Percentiles rank a stretch among this genome's conserved stretches.
Conservation (phyloP, 2,113 vertebrate species). For the Channa maculata region DNA sequence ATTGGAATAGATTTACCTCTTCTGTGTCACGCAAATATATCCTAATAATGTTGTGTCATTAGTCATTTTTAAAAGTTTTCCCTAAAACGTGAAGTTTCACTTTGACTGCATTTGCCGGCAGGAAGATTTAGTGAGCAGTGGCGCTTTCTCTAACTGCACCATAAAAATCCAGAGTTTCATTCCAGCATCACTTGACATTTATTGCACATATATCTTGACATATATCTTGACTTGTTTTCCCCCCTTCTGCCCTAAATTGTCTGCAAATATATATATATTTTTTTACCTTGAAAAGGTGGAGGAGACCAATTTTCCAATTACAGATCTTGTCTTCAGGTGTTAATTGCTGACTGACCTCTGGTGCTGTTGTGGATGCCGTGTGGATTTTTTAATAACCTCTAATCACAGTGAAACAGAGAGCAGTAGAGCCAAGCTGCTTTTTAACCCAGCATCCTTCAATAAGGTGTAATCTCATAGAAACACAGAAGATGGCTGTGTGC, state of each 20-base stretch:
- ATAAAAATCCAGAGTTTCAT: conserved; percentile 36
- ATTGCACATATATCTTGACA: conserved; percentile 49
- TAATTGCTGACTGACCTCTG: conserved; percentile 71
- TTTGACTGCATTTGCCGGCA: conserved; percentile 14
- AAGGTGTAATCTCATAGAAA: conserved; percentile 56
- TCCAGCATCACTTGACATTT: conserved; percentile 61
- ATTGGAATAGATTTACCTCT: not conserved
- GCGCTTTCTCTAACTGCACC: not conserved
- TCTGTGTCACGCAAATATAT: not conserved
- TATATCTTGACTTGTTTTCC: conserved; percentile 14
- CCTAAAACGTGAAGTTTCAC: conserved; percentile 21
- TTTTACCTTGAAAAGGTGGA: conserved; percentile 38
- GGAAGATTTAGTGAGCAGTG: conserved; percentile 1
- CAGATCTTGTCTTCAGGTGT: conserved; percentile 68
- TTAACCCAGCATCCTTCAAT: conserved; percentile 51
- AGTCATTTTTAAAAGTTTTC: not conserved
- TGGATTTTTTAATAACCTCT: conserved; percentile 60
- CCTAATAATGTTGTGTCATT: not conserved
- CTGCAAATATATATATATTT: conserved; percentile 36
- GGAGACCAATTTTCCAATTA: conserved; percentile 66
- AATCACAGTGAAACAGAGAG: conserved; percentile 61
- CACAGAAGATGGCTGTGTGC: conserved; percentile 22
- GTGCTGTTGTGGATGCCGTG: conserved; percentile 42
- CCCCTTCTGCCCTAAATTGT: conserved; percentile 29
- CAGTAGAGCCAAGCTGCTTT: conserved; percentile 49